A percentile compares a stretch with the other conserved stretches of the same genome.
These are phyloP conservation scores for Lophius americanus DNA, from an alignment of 2,797 vertebrate species.

Conservation along the genomic window DNA sequence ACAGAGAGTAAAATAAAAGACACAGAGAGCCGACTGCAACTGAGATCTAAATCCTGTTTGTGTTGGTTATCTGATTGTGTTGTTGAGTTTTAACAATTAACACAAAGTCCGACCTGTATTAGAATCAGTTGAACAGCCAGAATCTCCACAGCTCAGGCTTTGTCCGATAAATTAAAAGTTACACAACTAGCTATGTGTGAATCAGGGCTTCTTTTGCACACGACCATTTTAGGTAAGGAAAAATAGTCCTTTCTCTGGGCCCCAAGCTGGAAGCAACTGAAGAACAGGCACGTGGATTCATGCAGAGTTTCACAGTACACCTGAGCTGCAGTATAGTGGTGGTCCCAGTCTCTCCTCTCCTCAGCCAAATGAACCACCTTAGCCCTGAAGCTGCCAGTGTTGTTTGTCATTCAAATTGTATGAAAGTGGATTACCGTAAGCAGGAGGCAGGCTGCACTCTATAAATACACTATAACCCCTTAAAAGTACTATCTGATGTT, in stretches of 20 bases:
- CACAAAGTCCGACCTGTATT: conserved; percentile 54
- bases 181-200: conserved; percentile 61
- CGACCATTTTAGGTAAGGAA: conserved; percentile 67
- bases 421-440: conserved; percentile 65
- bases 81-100: conserved; percentile 73
- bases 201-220: conserved; percentile 62
- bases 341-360: conserved; percentile 38
- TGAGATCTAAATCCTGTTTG: conserved; percentile 60
- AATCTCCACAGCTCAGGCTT: conserved; percentile 64
- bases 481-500: conserved; percentile 51
- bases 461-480: conserved; percentile 51
- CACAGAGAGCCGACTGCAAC: conserved; percentile 35
- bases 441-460: conserved; percentile 39
- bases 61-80: conserved; percentile 67
- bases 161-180: conserved; percentile 79
- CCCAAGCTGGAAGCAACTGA: conserved; percentile 35
- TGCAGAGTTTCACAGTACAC: conserved; percentile 47
- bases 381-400: conserved; percentile 37
- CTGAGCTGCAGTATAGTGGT: conserved; percentile 39
- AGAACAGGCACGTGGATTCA: conserved; percentile 51
- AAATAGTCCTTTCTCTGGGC: conserved; percentile 64
- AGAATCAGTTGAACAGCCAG: conserved; percentile 44
- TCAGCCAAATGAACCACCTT: conserved; percentile 13
- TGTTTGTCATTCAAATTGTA: conserved; percentile 75
- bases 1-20: conserved; percentile 27